Percentiles rank a stretch among this genome's conserved stretches.
Evolutionary conservation across 2,797 vertebrate genomes (phyloP).

Genomic region (Nasua narica): DNA sequence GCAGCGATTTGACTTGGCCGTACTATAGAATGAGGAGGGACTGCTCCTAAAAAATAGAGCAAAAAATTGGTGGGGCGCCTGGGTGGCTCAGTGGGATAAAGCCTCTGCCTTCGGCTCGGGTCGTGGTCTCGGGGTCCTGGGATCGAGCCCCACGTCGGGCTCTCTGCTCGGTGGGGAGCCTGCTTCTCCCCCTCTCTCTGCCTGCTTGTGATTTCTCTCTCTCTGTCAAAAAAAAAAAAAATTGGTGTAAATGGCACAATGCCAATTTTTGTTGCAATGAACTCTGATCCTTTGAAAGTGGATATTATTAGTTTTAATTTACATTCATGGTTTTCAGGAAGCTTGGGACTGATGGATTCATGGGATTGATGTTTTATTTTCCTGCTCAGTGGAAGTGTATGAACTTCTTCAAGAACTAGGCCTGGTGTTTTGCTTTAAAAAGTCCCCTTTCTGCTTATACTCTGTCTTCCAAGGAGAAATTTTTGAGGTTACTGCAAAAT

Average conservation of each 20-base stretch:
- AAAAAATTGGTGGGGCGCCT: neutral
- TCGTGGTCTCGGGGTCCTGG: too few species aligned
- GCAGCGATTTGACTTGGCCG: neutral
- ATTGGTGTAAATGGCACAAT: neutral
- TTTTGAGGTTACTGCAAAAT: neutral
- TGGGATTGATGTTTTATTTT: neutral
- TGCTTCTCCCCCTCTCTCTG: too few species aligned
- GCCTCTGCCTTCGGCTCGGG: too few species aligned
- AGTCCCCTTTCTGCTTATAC: neutral
- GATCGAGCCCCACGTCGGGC: too few species aligned
- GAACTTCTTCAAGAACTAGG: neutral
- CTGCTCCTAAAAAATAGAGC: neutral
- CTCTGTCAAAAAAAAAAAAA: neutral
- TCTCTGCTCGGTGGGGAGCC: too few species aligned
- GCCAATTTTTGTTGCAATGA: neutral
- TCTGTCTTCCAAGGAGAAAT: neutral
- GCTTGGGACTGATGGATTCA: neutral
- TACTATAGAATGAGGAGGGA: neutral
- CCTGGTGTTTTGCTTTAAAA: neutral
- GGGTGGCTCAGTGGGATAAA: too few species aligned
- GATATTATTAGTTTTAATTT: neutral
- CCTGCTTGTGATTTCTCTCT: too few species aligned
- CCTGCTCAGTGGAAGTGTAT: neutral
- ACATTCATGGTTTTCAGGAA: neutral
- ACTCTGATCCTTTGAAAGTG: neutral